These are phyloP conservation scores for Dryococelus australis DNA, from an alignment of 2,888 invertebrate species.

Conservation along the genomic window DNA sequence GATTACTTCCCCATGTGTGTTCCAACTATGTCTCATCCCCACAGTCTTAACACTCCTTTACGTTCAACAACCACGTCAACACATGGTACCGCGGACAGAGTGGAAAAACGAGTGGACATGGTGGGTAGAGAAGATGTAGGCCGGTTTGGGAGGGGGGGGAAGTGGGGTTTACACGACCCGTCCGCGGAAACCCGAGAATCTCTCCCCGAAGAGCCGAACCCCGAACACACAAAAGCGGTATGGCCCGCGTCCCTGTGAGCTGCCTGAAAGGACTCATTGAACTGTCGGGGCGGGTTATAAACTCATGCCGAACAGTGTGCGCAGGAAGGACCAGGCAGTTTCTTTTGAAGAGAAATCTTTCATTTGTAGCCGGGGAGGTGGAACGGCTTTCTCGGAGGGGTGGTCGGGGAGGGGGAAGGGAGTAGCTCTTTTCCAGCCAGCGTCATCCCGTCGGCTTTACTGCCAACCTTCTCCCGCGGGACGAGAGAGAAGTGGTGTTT, in stretches of 20 bases:
- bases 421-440: neutral
- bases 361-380: neutral
- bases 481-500: neutral
- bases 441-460: neutral
- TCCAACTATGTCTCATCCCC: too few species aligned
- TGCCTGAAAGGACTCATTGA: constrained; percentile 10
- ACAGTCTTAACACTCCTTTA: too few species aligned
- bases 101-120: too few species aligned
- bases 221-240: neutral
- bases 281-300: neutral
- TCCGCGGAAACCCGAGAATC: neutral
- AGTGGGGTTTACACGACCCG: neutral
- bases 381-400: neutral
- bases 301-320: neutral
- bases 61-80: too few species aligned
- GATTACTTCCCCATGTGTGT: too few species aligned
- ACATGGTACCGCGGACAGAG: too few species aligned
- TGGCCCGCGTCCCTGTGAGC: neutral
- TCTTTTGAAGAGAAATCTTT: constrained; percentile 16
- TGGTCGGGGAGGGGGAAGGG: too few species aligned
- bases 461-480: neutral
- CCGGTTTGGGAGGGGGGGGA: neutral
- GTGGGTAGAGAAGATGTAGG: neutral
- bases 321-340: neutral
- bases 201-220: neutral